Evolutionary conservation across 2,113 vertebrate genomes (phyloP).

Genomic region (Aptenodytes patagonicus): DNA sequence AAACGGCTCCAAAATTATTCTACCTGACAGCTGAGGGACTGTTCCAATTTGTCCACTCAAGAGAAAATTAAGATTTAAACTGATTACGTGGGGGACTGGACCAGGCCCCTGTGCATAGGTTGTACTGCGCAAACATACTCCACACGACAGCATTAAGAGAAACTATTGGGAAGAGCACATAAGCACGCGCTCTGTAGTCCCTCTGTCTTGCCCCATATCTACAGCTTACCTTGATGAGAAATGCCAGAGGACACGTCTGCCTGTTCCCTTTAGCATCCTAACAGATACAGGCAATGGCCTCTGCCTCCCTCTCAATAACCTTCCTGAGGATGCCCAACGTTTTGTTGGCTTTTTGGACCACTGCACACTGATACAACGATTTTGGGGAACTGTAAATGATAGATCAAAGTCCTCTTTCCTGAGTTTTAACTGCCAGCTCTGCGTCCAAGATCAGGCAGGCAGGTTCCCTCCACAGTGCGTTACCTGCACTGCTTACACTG

Average conservation of each 20-base stretch:
- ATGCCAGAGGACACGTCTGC: not conserved
- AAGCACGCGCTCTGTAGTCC: not conserved
- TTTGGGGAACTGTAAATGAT: not conserved
- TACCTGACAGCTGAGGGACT: not conserved
- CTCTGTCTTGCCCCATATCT: not conserved
- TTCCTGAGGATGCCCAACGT: not conserved
- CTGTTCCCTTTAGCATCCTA: not conserved
- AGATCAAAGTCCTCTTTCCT: not conserved
- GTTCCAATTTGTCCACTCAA: not conserved
- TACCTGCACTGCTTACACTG: not conserved
- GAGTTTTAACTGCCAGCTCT: not conserved
- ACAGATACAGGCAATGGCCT: not conserved
- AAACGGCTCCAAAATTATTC: not conserved
- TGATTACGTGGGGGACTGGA: not conserved
- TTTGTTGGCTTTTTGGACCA: not conserved
- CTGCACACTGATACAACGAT: rapidly evolving
- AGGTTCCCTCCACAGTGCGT: not conserved
- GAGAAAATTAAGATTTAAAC: not conserved
- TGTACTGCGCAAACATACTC: not conserved
- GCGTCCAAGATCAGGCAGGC: not conserved
- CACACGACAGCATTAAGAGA: not conserved
- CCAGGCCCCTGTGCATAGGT: not conserved
- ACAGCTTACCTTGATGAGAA: not conserved
- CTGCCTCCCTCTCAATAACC: not conserved
- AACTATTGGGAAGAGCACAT: not conserved